Percentiles rank a stretch among this genome's conserved stretches.
Conservation (phyloP, 1,140 invertebrate species). For the Drosophila auraria region DNA sequence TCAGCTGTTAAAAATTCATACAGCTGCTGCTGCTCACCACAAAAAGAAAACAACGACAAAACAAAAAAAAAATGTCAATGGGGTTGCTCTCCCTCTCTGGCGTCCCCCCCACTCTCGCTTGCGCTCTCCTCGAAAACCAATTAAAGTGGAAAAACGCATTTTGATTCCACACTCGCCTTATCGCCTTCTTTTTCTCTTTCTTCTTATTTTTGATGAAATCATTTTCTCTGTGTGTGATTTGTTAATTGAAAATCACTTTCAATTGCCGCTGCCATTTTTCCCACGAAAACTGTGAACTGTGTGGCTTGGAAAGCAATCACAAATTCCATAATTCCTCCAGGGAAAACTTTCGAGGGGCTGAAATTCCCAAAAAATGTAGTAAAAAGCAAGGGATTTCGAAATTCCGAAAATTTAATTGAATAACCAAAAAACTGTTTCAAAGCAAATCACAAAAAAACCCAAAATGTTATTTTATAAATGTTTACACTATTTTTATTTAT, state of each 20-base stretch:
- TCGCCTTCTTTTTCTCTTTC: constrained; percentile 23
- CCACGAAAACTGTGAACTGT: constrained; percentile 7
- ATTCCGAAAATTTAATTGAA: no score
- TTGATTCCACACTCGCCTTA: constrained; percentile 54
- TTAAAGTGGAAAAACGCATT: constrained; percentile 65
- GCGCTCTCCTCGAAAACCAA: constrained; percentile 42
- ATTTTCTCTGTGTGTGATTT: constrained; percentile 48
- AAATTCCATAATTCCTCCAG: not conserved
- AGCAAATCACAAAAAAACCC: no score
- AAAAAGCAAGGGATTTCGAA: not conserved
- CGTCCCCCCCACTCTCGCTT: not conserved
- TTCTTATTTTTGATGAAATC: constrained; percentile 45
- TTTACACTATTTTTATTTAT: no score
- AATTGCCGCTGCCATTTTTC: constrained; percentile 10
- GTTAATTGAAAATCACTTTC: constrained; percentile 68
- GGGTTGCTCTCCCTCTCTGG: constrained; percentile 35
- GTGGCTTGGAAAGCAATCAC: not conserved
- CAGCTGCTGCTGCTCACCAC: constrained; percentile 46
- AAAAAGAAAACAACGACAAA: not conserved
- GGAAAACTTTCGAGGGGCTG: not conserved
- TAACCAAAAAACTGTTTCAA: no score
- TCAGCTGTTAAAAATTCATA: constrained; percentile 77
- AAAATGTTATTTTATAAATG: no score
- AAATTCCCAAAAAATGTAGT: no score
- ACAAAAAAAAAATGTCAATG: constrained; percentile 47